Evolutionary conservation across 2,888 invertebrate species (phyloP), one percentile per base, ranked within the genome.

Genomic region (Lasius platythorax): DNA sequence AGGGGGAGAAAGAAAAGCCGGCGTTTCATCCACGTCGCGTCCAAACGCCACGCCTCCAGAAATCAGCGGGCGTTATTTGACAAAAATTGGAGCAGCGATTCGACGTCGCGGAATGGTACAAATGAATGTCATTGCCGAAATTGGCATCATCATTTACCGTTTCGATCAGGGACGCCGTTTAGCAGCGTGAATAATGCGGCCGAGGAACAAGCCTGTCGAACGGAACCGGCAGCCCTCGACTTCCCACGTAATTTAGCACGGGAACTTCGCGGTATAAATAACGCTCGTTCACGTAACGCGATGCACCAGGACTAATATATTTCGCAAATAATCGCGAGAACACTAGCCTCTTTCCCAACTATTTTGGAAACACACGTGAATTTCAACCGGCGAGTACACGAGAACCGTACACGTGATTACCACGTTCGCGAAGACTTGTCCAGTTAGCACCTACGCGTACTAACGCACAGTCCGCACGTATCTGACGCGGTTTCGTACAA

Each of bases 21-120:
- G 72, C 56, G 72, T 53, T 73, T 23, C 23, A 53, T 23, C 50
- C 50, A 56, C 15, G 53, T 37, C 56, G 72, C 56, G 28, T 56
- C 5, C 56, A 73, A 30, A 23, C 11, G 56, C 56, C 72, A 37
- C 72, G 37, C 72, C 72, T 73, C 15, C 72, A 53, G 15, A 53
- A 23, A 37, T 23, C 15, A 0, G 15, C 33, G 4, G 4, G 37
- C 37, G 37, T 4, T 37, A 37, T 37, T 37, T 37, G n/a, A n/a
- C n/a, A 6, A 50, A 50, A 30, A 30, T 61, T 61, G 11, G 56
- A 58, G 23, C 50, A 8, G n/a, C 50, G n/a, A n/a, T 8, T 5
- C 50, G 50, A 18, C 18, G 8, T 50, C 50, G 18, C 50, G 50
- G 4, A n/a, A 50, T 50, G 50, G 50, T 2, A 50, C n/a, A 8